Evolutionary conservation across 2,797 vertebrate species (phyloP).

Genomic region (Heteromormyrus szaboi): DNA sequence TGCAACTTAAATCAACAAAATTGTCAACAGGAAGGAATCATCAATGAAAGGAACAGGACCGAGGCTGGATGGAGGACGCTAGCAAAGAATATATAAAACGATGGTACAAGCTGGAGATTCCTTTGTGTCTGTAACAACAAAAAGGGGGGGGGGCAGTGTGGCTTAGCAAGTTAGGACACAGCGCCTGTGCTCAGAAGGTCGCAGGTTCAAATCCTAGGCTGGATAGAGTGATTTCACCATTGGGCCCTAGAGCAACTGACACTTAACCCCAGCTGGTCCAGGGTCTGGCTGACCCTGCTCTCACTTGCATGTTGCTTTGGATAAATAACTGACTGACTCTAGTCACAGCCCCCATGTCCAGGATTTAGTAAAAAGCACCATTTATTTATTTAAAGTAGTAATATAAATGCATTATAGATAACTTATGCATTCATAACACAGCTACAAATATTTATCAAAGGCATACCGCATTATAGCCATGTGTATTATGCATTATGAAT

Average conservation of each 20-base stretch:
- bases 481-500: neutral
- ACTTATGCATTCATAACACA: neutral
- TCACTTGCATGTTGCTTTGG: neutral
- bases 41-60: slow-evolving; percentile 35
- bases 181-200: neutral
- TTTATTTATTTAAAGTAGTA: neutral
- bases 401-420: neutral
- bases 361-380: neutral
- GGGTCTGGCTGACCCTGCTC: neutral
- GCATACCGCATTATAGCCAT: neutral
- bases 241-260: neutral
- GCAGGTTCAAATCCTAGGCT: neutral
- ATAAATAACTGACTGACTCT: neutral
- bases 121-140: neutral
- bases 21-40: neutral
- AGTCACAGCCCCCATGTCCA: slow-evolving; percentile 41
- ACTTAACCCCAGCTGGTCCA: neutral
- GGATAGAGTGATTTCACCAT: neutral
- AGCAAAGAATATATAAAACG: slow-evolving; percentile 37
- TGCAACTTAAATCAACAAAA: slow-evolving; percentile 36
- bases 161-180: neutral
- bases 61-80: slow-evolving; percentile 28
- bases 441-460: neutral
- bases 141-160: neutral
- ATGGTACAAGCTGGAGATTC: slow-evolving; percentile 33